These are phyloP conservation scores for Heterodera filipjevi DNA, from an alignment of 2,888 invertebrate genomes.

Conservation along the genomic window DNA sequence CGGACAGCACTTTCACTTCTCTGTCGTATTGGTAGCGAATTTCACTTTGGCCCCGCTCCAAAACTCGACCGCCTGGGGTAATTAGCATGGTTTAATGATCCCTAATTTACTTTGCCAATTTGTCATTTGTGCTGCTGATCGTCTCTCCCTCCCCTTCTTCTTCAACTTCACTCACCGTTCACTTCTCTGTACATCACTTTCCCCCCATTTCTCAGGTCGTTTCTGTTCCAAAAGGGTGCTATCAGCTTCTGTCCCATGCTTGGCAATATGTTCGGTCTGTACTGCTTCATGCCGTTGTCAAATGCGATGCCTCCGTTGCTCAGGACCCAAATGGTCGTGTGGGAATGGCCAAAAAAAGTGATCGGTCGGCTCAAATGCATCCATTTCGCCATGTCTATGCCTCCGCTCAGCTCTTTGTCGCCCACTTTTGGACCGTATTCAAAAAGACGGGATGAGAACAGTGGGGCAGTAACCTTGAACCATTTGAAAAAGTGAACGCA, in stretches of 20 bases:
- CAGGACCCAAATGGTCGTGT: slow-evolving; percentile 55
- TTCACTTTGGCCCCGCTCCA: slow-evolving; percentile 64
- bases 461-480: slow-evolving; percentile 64
- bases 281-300: slow-evolving; percentile 50
- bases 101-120: no score
- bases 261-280: slow-evolving; percentile 47
- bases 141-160: no score
- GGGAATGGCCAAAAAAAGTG: slow-evolving; percentile 57
- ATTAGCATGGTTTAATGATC: no score
- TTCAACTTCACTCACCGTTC: slow-evolving; percentile 48
- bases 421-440: slow-evolving; percentile 59
- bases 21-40: slow-evolving; percentile 65
- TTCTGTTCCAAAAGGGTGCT: slow-evolving; percentile 65
- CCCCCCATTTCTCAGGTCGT: slow-evolving; percentile 63
- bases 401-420: slow-evolving; percentile 51
- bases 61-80: slow-evolving; percentile 60
- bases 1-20: slow-evolving; percentile 52
- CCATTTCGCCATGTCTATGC: slow-evolving; percentile 59
- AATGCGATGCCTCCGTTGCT: slow-evolving; percentile 65
- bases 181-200: slow-evolving; percentile 63
- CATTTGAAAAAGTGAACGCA: background rate
- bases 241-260: slow-evolving; percentile 46
- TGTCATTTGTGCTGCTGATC: no score
- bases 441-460: slow-evolving; percentile 64
- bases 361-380: slow-evolving; percentile 54